Evolutionary conservation across 2,113 vertebrate genomes (phyloP).

Genomic region (Peromyscus californicus): DNA sequence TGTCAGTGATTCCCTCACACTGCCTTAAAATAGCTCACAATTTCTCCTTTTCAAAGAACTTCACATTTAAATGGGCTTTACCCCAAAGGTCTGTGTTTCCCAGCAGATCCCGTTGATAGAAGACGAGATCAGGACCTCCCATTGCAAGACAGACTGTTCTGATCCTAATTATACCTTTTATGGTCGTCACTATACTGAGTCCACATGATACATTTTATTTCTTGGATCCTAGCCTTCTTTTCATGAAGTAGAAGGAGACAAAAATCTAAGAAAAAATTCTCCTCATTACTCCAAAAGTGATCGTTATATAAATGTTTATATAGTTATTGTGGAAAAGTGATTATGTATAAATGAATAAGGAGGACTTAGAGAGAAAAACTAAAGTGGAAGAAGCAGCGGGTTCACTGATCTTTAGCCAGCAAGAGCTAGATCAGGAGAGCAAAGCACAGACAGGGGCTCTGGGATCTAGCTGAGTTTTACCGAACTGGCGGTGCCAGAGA

Average conservation of each 20-base stretch:
- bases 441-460: background rate
- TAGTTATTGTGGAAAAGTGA: background rate
- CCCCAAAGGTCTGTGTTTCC: constrained; percentile 9
- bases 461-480: background rate
- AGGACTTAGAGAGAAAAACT: background rate
- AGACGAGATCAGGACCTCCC: background rate
- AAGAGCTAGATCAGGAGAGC: background rate
- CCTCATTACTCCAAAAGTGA: background rate
- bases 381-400: background rate
- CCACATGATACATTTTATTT: background rate
- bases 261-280: constrained; percentile 1
- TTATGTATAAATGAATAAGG: background rate
- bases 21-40: constrained; percentile 44
- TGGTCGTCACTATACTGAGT: background rate
- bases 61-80: background rate
- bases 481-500: background rate
- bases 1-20: background rate
- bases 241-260: background rate
- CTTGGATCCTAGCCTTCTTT: background rate
- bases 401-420: background rate
- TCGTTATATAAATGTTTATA: constrained; percentile 28
- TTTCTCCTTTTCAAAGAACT: constrained; percentile 15
- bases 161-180: background rate
- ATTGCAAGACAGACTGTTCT: background rate
- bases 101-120: background rate